These are phyloP conservation scores for Cyprinodon diabolis DNA, from an alignment of 2,797 vertebrate genomes.

Conservation along the genomic window DNA sequence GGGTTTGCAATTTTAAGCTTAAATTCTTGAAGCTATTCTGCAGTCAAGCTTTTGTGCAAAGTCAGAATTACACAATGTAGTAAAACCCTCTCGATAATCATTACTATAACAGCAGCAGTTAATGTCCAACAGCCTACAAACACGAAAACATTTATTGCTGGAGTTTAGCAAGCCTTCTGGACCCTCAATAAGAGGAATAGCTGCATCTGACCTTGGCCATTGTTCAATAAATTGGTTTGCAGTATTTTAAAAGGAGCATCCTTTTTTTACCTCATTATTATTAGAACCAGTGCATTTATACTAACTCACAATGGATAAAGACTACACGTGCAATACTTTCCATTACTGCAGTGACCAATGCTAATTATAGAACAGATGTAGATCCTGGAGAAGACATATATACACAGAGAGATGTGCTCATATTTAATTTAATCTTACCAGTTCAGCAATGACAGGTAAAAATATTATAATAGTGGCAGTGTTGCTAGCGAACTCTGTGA, in stretches of 20 bases:
- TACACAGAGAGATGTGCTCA: not conserved
- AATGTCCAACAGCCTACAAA: slow-evolving; percentile 62
- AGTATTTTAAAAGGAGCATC: not conserved
- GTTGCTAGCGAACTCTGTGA: slow-evolving; percentile 98
- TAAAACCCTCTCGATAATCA: slow-evolving; percentile 49
- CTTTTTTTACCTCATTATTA: not conserved
- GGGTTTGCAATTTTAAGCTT: not conserved
- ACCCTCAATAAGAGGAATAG: slow-evolving; percentile 9
- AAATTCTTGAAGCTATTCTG: not conserved
- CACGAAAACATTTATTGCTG: slow-evolving; percentile 27
- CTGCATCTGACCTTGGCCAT: not conserved
- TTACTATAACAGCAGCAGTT: slow-evolving; percentile 50
- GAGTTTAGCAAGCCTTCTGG: slow-evolving; percentile 42
- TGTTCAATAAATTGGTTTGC: not conserved
- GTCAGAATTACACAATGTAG: not conserved
- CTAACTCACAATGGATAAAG: not conserved
- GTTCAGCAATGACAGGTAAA: slow-evolving; percentile 90
- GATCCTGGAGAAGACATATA: not conserved
- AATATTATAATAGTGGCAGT: slow-evolving; percentile 97
- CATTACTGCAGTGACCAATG: not conserved
- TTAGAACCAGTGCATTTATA: not conserved
- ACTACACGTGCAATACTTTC: not conserved
- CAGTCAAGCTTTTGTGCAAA: not conserved
- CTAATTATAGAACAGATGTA: not conserved
- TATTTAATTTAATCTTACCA: slow-evolving; percentile 80